phyloP scores from a whole-genome alignment of 2,888 invertebrate species.

The Eupithecia inturbata region DNA sequence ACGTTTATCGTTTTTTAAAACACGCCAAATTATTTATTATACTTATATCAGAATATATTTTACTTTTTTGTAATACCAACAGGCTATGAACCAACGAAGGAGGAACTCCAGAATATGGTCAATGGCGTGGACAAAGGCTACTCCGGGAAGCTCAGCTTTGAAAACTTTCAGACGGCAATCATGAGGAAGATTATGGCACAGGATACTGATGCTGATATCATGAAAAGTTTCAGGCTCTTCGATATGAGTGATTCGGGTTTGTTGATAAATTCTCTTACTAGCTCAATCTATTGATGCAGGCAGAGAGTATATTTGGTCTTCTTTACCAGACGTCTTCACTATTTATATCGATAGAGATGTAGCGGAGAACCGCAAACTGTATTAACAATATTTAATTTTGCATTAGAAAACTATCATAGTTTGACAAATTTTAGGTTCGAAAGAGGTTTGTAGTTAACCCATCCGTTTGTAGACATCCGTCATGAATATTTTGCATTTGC shows the following conservation, averaged over 20 bases:
- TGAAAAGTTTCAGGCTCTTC: slow-evolving; percentile 79
- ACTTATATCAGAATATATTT: no score
- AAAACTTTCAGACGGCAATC: slow-evolving; percentile 77
- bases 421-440: no score
- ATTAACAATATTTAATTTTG: no score
- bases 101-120: slow-evolving; percentile 75
- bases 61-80: background rate
- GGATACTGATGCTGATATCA: slow-evolving; percentile 75
- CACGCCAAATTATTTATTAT: no score
- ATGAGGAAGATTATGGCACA: slow-evolving; percentile 77
- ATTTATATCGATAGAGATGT: background rate
- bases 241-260: slow-evolving; percentile 73
- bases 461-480: no score
- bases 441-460: no score
- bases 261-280: background rate
- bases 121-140: slow-evolving; percentile 72
- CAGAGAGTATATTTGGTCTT: background rate
- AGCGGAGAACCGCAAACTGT: background rate
- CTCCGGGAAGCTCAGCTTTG: slow-evolving; percentile 74
- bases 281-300: background rate
- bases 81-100: slow-evolving; percentile 79
- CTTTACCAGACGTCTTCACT: background rate
- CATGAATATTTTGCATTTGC: no score
- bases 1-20: no score
- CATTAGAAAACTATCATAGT: no score